Conservation (phyloP, 2,888 invertebrate species). For the Orchesella flavescens region DNA sequence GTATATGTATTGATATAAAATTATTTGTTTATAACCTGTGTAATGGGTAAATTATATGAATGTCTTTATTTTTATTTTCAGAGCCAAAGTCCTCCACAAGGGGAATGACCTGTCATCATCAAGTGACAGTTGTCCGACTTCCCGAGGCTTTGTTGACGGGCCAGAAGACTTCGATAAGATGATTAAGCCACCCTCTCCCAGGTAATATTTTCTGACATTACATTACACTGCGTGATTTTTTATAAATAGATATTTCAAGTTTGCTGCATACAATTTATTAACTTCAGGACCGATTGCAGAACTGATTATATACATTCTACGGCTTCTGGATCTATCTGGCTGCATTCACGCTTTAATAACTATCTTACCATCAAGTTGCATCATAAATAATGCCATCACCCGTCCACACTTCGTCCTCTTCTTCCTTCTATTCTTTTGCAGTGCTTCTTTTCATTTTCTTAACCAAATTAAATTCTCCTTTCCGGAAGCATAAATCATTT, state of each 20-base stretch:
- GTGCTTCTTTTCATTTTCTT: conserved; percentile 28
- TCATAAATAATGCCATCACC: neutral
- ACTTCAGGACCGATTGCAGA: neutral
- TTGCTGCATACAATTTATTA: neutral
- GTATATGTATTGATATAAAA: too few relatives aligned
- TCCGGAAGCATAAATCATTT: conserved; percentile 52
- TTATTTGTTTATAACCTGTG: too few relatives aligned
- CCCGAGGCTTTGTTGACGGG: conserved; percentile 67
- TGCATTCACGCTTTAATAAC: neutral
- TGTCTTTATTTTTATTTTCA: conserved; percentile 45
- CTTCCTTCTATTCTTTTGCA: conserved; percentile 11
- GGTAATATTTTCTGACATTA: conserved; percentile 48
- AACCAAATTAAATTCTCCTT: conserved; percentile 44
- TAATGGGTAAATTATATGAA: neutral
- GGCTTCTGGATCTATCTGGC: neutral
- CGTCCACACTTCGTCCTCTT: neutral
- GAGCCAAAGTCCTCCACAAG: conserved; percentile 70
- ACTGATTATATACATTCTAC: neutral
- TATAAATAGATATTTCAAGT: neutral
- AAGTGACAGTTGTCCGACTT: conserved; percentile 69
- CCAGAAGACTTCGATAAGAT: conserved; percentile 70
- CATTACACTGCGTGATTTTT: neutral
- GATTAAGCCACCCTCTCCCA: conserved; percentile 71
- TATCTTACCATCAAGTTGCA: neutral
- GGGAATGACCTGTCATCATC: conserved; percentile 69